Base-by-base conservation (phyloP, 2,888 invertebrate species). In the Eumacrocentrus americanus region DNA sequence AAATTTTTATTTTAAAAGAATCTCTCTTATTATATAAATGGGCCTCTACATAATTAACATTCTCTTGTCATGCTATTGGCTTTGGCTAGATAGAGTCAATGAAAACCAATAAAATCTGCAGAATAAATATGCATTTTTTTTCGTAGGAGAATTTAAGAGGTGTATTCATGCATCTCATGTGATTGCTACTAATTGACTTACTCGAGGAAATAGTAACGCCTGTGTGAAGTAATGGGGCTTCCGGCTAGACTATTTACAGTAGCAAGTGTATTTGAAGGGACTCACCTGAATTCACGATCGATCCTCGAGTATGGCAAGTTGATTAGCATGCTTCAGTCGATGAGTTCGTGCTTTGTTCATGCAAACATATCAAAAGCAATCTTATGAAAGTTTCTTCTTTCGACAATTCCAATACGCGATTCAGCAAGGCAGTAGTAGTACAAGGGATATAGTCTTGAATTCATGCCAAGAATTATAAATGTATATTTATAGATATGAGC, bases 291-390 rank as follows among this genome's bases (percentile, higher is more conserved):
- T 50, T 40, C 23, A 57, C 52, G 57, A 58, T 60, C 55, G 64
- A 68, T 61, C 65, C 62, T 70, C 63, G 61, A 64, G 38, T 51
- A 47, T 50, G 50, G 42, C 56, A 57, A 56, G 67, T 65, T 57
- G 57, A 60, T 47, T 60, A 62, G 60, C 70, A 71, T 69, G 69
- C 71, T 72, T 79, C 73, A 77, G 67, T 75, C 74, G 72, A 77
- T 73, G 72, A 79, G 75, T 67, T 79, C 80, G 72, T 76, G 78
- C 80, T 80, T 53, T 53, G 29, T 40, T 40, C 62, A 62, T 65
- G 62, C 63, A 62, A 52, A 34, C 22, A 54, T 40, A 44, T 47
- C 6, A 53, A 34, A 56, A 52, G 29, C 25, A 7, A 48, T 34
- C n/a, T n/a, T n/a, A n/a, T n/a, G n/a, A n/a, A n/a, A n/a, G n/a